Base-by-base conservation (phyloP, 2,797 vertebrate genomes). In the Sebastes matsubarae region DNA sequence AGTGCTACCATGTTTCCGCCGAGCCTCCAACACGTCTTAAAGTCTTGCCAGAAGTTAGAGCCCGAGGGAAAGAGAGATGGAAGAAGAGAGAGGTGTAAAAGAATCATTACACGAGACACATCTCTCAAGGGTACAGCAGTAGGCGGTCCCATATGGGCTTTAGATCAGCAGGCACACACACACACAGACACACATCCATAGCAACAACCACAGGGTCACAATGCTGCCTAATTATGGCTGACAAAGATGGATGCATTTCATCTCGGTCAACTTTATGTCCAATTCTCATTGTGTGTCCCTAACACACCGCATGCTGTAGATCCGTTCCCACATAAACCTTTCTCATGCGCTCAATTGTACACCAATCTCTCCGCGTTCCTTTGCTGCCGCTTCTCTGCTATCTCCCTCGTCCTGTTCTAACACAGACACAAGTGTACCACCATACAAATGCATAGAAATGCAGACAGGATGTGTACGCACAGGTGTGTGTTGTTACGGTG, bases 161-260 rank as follows among this genome's bases (percentile, higher is more conserved):
- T 90, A 90, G 81, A 89, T 90, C 86, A 88, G 85, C 84, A 83
- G 82, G 38, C 86, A 46, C 80, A 80, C 79, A 86, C 79, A 86
- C 82, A 83, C 30, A 36, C 86, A 42, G 78, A 80, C 78, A 85
- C 79, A 86, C 82, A 84, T 85, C 76, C 77, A 81, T 58, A 77
- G 88, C 88, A 88, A 73, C 82, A 88, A 89, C 88, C 85, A 75
- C 84, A 76, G 88, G 88, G 91, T 89, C 90, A 89, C 88, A 85
- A 50, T 66, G 79, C 83, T 81, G 84, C 84, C 81, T 94, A 90
- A 93, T 93, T 91, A 84, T 80, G 77, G 83, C 80, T 88, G 93
- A 91, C 91, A 91, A 88, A 93, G 92, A 94, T 88, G 76, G 88
- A 93, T 93, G 88, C 79, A 74, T 94, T 94, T 93, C 88, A 93